Evolutionary conservation across 2,797 vertebrate species (phyloP).

Genomic region (Cyclura pinguis): DNA sequence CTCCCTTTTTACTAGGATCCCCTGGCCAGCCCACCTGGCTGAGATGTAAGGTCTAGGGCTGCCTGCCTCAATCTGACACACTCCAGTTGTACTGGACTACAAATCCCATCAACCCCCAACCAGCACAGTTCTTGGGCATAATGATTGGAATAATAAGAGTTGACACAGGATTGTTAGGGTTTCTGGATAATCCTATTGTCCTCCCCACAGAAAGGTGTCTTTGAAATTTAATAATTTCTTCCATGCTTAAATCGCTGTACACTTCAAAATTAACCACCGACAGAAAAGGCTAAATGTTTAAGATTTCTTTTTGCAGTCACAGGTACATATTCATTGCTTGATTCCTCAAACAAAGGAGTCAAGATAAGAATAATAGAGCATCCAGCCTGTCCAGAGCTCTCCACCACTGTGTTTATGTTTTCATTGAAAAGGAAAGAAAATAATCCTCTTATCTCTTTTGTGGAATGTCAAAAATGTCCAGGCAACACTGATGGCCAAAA

Average conservation of each 20-base stretch:
- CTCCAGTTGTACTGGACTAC: too few species aligned
- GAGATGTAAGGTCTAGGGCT: too few species aligned
- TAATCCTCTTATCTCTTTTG: conserved; percentile 48
- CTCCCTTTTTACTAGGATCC: too few species aligned
- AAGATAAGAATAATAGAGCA: background rate
- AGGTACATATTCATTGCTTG: background rate
- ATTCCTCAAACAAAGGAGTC: background rate
- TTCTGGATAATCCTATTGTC: background rate
- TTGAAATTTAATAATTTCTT: background rate
- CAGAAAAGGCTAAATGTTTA: background rate
- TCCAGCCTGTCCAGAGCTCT: background rate
- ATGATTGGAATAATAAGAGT: too few species aligned
- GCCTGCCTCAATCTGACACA: too few species aligned
- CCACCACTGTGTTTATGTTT: conserved; percentile 22
- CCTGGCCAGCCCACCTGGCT: too few species aligned
- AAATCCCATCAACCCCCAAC: too few species aligned
- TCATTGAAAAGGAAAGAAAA: background rate
- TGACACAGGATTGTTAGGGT: too few species aligned
- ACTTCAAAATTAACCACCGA: conserved; percentile 2
- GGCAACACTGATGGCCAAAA: conserved; percentile 65
- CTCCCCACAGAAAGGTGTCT: background rate
- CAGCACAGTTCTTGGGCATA: too few species aligned
- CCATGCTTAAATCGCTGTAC: background rate
- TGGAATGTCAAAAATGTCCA: conserved; percentile 79
- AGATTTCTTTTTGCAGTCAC: background rate